A percentile compares a stretch with the other conserved stretches of the same genome.
Conservation (phyloP, 2,888 invertebrate species). For the Alviniconcha strummeri region DNA sequence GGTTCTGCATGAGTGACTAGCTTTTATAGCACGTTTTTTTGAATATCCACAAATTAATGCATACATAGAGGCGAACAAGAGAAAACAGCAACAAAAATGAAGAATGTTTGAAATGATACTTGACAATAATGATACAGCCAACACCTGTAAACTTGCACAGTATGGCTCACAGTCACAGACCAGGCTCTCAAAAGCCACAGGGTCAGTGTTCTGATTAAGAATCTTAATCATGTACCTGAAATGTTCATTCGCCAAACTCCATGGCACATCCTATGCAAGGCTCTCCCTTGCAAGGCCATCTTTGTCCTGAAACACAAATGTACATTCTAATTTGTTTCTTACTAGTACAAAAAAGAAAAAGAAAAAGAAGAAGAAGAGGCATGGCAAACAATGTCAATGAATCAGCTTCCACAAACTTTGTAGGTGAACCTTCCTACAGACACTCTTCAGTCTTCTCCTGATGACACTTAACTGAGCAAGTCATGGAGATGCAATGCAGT, state of each 20-base stretch:
- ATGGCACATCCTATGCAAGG: not conserved
- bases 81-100: not conserved
- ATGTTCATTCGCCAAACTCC: slow-evolving; percentile 1
- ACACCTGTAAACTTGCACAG: too few species aligned
- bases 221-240: not conserved
- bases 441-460: not conserved
- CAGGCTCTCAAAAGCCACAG: too few species aligned
- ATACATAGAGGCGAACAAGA: not conserved
- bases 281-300: not conserved
- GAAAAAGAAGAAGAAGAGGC: not conserved
- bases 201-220: too few species aligned
- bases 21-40: too few species aligned
- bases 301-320: slow-evolving; percentile 8
- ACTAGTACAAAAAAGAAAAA: not conserved
- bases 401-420: too few species aligned
- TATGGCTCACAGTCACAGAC: too few species aligned
- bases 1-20: too few species aligned
- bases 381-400: not conserved
- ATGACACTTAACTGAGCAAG: not conserved
- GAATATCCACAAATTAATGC: too few species aligned
- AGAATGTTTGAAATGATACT: not conserved
- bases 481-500: not conserved
- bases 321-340: not conserved
- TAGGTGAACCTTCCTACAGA: too few species aligned
- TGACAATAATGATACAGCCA: too few species aligned